phyloP scores from a whole-genome alignment of 1,140 invertebrate genomes.

The Amphibalanus amphitrite region DNA sequence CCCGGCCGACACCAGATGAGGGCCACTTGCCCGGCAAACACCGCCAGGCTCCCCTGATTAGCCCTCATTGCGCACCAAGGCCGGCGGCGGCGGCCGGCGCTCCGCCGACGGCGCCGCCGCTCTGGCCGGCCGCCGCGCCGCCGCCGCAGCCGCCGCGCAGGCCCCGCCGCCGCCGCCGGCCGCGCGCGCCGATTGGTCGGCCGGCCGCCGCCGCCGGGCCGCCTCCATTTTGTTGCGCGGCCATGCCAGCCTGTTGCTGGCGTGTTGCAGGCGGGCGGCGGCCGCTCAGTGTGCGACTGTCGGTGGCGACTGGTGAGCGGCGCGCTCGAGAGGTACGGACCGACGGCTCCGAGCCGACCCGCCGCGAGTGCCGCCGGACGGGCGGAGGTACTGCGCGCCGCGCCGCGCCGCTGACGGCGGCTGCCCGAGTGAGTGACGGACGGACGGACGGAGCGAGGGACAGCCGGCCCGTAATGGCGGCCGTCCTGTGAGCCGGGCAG shows the following conservation, averaged over 20 bases:
- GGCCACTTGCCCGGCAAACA: neutral
- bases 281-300: neutral
- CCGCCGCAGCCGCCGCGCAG: neutral
- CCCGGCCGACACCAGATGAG: neutral
- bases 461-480: neutral
- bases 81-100: too few species aligned
- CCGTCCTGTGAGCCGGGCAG: too few species aligned
- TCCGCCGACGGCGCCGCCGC: neutral
- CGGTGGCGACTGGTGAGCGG: neutral
- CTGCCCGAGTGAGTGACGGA: neutral
- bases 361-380: too few species aligned
- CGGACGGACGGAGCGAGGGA: neutral
- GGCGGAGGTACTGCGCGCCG: too few species aligned
- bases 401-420: too few species aligned
- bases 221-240: neutral
- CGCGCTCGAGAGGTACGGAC: neutral
- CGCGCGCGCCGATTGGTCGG: neutral
- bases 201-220: too few species aligned
- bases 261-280: neutral
- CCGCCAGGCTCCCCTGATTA: neutral
- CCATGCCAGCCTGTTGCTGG: neutral
- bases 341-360: neutral
- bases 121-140: too few species aligned
- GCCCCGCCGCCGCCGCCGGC: too few species aligned
- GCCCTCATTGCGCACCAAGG: neutral